Conservation (phyloP, 64 coral and sea anemone genomes). For the Actinia tenebrosa region DNA sequence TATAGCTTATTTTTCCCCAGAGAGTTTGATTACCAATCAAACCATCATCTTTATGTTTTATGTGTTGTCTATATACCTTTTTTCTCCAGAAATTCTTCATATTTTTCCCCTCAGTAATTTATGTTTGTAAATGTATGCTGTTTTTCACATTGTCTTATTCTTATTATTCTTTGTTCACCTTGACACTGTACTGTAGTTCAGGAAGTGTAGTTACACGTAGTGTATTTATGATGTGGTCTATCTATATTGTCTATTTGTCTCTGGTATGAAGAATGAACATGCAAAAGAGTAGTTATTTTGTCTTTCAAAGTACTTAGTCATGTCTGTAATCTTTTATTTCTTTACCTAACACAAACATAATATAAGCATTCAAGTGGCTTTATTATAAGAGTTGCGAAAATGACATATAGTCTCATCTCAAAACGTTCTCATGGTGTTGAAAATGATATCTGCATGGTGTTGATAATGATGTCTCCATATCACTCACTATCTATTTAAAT, state of each 20-base stretch:
- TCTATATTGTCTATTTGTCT: neutral
- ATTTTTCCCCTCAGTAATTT: neutral
- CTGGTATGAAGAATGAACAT: neutral
- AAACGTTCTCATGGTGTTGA: neutral
- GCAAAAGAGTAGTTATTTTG: no score
- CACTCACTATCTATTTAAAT: neutral
- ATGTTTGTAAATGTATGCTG: neutral
- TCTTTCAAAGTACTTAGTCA: no score
- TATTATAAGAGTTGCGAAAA: neutral
- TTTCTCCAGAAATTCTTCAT: neutral
- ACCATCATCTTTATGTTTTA: neutral
- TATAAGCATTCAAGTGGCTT: neutral
- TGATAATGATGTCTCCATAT: neutral
- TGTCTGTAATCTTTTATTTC: no score
- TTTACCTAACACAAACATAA: neutral
- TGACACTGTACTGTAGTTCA: neutral
- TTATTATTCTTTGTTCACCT: neutral
- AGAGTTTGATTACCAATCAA: neutral
- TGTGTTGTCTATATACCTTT: neutral
- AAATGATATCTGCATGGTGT: neutral
- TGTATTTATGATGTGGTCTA: no score
- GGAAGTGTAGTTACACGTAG: neutral
- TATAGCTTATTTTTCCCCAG: neutral
- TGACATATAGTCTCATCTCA: neutral
- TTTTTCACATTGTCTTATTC: neutral